Conservation (phyloP, 2,113 vertebrate genomes). For the Rana temporaria region DNA sequence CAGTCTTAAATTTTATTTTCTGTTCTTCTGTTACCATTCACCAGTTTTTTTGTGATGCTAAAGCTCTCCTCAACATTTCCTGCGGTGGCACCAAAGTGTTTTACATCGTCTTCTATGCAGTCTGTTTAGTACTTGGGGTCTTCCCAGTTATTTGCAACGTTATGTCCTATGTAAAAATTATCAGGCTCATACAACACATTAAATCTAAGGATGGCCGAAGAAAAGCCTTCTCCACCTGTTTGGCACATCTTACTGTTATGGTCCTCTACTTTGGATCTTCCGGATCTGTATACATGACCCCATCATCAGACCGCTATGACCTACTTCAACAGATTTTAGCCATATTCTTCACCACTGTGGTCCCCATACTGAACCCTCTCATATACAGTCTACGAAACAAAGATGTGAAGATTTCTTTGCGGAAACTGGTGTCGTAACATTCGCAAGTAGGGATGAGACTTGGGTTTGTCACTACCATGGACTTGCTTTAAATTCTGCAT, state of each 20-base stretch:
- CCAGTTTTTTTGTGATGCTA: slow-evolving; percentile 59
- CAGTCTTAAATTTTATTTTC: slow-evolving; percentile 21
- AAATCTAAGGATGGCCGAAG: slow-evolving; percentile 31
- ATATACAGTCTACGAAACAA: slow-evolving; percentile 66
- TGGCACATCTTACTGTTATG: slow-evolving; percentile 60
- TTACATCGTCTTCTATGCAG: background rate
- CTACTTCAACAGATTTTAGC: slow-evolving; percentile 55
- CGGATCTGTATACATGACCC: slow-evolving; percentile 57
- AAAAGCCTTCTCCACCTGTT: slow-evolving; percentile 64
- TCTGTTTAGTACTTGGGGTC: slow-evolving; percentile 44
- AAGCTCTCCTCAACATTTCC: slow-evolving; percentile 46
- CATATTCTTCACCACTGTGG: slow-evolving; percentile 60
- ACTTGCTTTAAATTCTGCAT: no score
- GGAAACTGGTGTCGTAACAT: background rate
- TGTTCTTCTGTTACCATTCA: slow-evolving; percentile 45
- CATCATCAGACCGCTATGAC: background rate
- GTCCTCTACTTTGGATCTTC: slow-evolving; percentile 56
- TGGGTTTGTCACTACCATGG: no score
- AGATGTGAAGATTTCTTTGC: slow-evolving; percentile 58
- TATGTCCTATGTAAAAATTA: slow-evolving; percentile 57
- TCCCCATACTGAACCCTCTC: slow-evolving; percentile 63
- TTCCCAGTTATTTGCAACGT: slow-evolving; percentile 28
- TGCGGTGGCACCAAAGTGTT: slow-evolving; percentile 27
- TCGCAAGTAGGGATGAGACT: no score
- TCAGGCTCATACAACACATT: slow-evolving; percentile 57